These are phyloP conservation scores for Rhyacichthys aspro DNA, from an alignment of 2,797 vertebrate genomes.

Conservation along the genomic window DNA sequence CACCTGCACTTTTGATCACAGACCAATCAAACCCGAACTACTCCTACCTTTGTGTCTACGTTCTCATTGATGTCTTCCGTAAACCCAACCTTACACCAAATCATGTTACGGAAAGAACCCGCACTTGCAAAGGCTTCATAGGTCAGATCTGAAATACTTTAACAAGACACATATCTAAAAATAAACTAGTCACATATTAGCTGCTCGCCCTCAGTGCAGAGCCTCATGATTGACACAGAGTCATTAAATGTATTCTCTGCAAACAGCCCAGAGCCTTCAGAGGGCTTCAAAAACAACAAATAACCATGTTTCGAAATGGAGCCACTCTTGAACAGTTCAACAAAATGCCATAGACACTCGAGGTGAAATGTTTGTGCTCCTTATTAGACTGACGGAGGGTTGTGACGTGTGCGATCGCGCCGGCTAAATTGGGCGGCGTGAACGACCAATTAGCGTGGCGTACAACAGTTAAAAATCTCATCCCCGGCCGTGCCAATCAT, in stretches of 20 bases:
- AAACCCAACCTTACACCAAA: neutral
- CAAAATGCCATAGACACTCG: slow-evolving; percentile 35
- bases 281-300: slow-evolving; percentile 30
- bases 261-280: slow-evolving; percentile 22
- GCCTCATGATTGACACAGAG: slow-evolving; percentile 10
- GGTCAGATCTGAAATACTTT: neutral
- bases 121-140: neutral
- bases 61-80: neutral
- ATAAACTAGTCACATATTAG: neutral
- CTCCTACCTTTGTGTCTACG: neutral
- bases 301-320: slow-evolving; percentile 33
- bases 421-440: slow-evolving; percentile 54
- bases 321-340: slow-evolving; percentile 26
- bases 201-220: neutral
- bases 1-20: slow-evolving; percentile 9
- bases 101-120: neutral
- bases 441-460: slow-evolving; percentile 64
- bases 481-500: slow-evolving; percentile 77
- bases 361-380: slow-evolving; percentile 56
- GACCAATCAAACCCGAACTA: neutral
- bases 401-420: slow-evolving; percentile 50
- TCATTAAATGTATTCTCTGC: slow-evolving; percentile 10
- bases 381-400: slow-evolving; percentile 52
- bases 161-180: neutral
- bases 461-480: slow-evolving; percentile 52